Percentiles rank a stretch among this genome's conserved stretches.
Conservation (phyloP, 2,888 invertebrate species). For the Petrophora chlorosata region DNA sequence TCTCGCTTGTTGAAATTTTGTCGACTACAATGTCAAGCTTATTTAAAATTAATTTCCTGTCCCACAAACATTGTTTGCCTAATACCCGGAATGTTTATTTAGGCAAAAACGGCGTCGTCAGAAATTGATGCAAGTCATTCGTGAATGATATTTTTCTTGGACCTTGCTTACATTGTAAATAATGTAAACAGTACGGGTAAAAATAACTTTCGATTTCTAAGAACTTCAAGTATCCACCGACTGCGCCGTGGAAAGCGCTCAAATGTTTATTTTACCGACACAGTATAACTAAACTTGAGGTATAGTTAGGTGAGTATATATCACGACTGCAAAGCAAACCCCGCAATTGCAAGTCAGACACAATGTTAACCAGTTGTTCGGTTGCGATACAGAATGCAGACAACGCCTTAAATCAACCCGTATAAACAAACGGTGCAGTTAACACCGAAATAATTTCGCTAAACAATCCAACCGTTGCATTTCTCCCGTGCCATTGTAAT, state of each 20-base stretch:
- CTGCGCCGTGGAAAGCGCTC: constrained; percentile 9
- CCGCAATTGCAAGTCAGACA: constrained; percentile 11
- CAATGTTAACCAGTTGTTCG: constrained; percentile 34
- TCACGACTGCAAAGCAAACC: constrained; percentile 4
- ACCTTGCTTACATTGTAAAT: constrained; percentile 35
- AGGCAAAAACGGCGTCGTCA: constrained; percentile 39
- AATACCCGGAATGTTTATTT: constrained; percentile 64
- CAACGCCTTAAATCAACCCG: constrained; percentile 38
- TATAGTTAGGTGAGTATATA: neutral
- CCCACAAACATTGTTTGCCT: constrained; percentile 60
- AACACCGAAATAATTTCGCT: constrained; percentile 61
- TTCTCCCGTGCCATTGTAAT: constrained; percentile 31
- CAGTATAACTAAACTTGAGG: constrained; percentile 1
- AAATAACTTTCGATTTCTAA: constrained; percentile 49
- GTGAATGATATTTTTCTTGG: constrained; percentile 38
- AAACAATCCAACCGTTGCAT: constrained; percentile 64
- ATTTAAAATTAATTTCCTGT: constrained; percentile 58
- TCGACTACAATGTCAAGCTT: constrained; percentile 41
- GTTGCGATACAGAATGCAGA: constrained; percentile 29
- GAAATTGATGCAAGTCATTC: constrained; percentile 69
- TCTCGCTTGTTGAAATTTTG: constrained; percentile 1
- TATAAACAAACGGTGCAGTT: constrained; percentile 49
- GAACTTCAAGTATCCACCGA: constrained; percentile 14
- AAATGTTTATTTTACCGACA: constrained; percentile 13
- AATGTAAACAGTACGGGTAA: constrained; percentile 34